Evolutionary conservation across 92 coral and sea anemone species (phyloP), one percentile per base, ranked within the genome.

Genomic region (Muricea muricata): DNA sequence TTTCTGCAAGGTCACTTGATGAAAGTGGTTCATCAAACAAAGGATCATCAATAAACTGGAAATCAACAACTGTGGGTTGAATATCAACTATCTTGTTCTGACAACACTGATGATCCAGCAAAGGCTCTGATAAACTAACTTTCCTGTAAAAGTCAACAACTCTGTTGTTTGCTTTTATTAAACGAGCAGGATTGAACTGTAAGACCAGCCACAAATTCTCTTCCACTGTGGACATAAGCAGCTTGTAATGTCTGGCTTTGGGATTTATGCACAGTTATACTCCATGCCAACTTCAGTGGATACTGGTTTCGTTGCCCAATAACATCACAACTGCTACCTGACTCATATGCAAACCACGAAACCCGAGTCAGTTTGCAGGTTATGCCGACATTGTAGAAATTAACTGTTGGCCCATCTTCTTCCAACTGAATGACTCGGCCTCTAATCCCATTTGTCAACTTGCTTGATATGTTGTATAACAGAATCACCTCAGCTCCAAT

Each of bases 401-500:
- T 48, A 15, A 66, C 33, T 31, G 67, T 40, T 58, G 45, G 34
- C 9, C 48, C 37, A 41, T 65, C 61, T 31, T 71, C 75, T 13
- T 37, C 75, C 35, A 80, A 31, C 52, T 50, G 10, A 9, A 11
- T 23, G 8, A 88, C 85, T n/a, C 30, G 41, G 6, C 85, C 83
- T 12, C 58, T 79, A 17, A 89, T 41, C 48, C 92, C 92, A 89
- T 84, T 89, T 17, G 69, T 57, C 10, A 89, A 37, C 4, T 32
- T 40, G 24, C 50, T 41, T 79, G 78, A 69, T 9, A 89, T 17
- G 31, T 89, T 85, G n/a, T 86, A 73, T 1, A 86, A 69, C 21
- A 80, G 55, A 89, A 89, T 89, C 4, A 89, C 80, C 32, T 86
- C 39, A 4, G 92, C 87, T 3, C 93, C 86, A 54, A 79, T 87